Evolutionary conservation across 30 jellyfish, hydroid and myxozoan species (phyloP), one percentile per base, ranked within the genome.

Genomic region (Hydractinia echinata): DNA sequence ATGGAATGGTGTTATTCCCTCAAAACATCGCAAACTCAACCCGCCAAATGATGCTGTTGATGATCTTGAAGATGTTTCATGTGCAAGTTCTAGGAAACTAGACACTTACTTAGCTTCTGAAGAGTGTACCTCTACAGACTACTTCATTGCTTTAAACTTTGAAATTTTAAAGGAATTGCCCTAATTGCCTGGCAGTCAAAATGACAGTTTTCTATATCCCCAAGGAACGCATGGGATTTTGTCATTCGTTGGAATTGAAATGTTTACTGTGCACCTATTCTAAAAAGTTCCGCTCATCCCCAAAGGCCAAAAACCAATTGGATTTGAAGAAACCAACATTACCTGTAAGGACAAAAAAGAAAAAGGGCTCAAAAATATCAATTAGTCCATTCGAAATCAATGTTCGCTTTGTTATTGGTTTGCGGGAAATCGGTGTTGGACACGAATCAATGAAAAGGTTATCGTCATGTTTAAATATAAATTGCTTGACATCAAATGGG

Each of bases 361-460:
- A 56, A n/a, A 56, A 56, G n/a, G n/a, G n/a, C n/a, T 9, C n/a
- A n/a, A 10, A 56, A n/a, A n/a, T n/a, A n/a, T n/a, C n/a, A n/a
- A n/a, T n/a, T n/a, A n/a, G n/a, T n/a, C 69, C n/a, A 58, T 58
- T 10, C n/a, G 69, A 58, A n/a, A 58, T 58, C 69, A 58, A 58
- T n/a, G 11, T 58, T 10, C 69, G 69, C 10, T 10, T n/a, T 58
- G n/a, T 58, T n/a, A 58, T 58, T 58, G 69, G 69, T 10, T 10
- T 58, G 69, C 69, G 69, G n/a, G 69, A 58, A 58, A 10, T 58
- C 10, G 69, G 69, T 58, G 69, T n/a, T 58, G 69, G 69, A 10
- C 69, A 58, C n/a, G 69, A 58, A 58, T 58, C 69, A 58, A n/a
- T 58, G 69, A 58, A 58, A 58, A 58, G n/a, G n/a, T 10, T 58